Evolutionary conservation across 2,797 vertebrate genomes (phyloP).

Genomic region (Acanthurus tractus): DNA sequence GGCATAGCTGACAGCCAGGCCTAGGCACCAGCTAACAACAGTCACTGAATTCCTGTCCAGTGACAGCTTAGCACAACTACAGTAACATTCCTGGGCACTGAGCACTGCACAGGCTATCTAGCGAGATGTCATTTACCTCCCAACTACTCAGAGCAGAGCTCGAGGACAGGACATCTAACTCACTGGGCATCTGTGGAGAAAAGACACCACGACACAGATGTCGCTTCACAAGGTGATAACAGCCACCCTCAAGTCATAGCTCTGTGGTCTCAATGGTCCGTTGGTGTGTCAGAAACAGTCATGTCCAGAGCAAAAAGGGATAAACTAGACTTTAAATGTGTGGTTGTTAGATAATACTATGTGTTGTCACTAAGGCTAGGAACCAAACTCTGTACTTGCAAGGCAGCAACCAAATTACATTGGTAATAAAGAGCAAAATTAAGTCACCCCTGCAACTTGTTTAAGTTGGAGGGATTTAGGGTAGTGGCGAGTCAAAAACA

Average conservation of each 20-base stretch:
- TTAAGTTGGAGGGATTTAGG: no score
- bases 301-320: slow-evolving; percentile 29
- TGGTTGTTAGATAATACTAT: slow-evolving; percentile 22
- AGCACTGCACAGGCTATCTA: slow-evolving; percentile 67
- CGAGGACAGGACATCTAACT: slow-evolving; percentile 57
- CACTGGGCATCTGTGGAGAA: slow-evolving; percentile 57
- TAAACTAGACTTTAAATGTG: slow-evolving; percentile 41
- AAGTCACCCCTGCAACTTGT: no score
- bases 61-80: slow-evolving; percentile 81
- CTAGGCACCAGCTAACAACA: slow-evolving; percentile 79
- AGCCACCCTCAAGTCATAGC: slow-evolving; percentile 55
- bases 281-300: slow-evolving; percentile 46
- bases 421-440: no score
- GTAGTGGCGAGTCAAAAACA: no score
- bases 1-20: slow-evolving; percentile 83
- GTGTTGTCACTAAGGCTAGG: no score
- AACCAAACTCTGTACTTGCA: no score
- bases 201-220: slow-evolving; percentile 68
- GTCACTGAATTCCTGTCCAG: slow-evolving; percentile 79
- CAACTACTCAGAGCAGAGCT: slow-evolving; percentile 55
- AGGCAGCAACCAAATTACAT: no score
- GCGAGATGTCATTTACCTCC: slow-evolving; percentile 72
- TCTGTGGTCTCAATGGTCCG: slow-evolving; percentile 51
- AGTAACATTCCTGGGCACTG: slow-evolving; percentile 80
- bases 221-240: slow-evolving; percentile 74